These are phyloP conservation scores for Leptura quadrifasciata DNA, from an alignment of 2,888 invertebrate genomes.

Conservation along the genomic window DNA sequence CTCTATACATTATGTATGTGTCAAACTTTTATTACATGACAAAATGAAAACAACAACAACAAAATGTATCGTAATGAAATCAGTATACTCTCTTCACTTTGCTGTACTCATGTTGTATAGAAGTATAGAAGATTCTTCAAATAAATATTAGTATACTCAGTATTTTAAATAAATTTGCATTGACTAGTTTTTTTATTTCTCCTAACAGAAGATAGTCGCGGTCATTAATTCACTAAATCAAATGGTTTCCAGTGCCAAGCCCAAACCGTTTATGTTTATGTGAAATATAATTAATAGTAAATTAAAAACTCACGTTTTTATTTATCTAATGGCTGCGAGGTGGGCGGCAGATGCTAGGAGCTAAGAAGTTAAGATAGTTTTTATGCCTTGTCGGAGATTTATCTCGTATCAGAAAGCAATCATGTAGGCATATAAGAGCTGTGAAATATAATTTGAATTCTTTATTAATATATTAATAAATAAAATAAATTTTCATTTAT, in stretches of 20 bases:
- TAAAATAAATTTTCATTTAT: constrained; percentile 1
- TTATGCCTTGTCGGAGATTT: not conserved
- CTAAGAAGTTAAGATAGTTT: constrained; percentile 14
- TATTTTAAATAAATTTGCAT: not conserved
- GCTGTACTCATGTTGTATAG: not conserved
- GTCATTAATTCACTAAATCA: constrained; percentile 2
- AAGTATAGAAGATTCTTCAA: not conserved
- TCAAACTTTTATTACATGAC: too few species aligned
- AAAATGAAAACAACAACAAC: too few species aligned
- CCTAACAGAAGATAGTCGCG: not conserved
- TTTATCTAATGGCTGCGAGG: constrained; percentile 9
- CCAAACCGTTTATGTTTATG: constrained; percentile 15
- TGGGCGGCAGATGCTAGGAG: constrained; percentile 13
- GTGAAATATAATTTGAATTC: not conserved
- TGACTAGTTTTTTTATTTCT: not conserved
- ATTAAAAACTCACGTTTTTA: constrained; percentile 12
- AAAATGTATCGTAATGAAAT: too few species aligned
- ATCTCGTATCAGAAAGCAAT: constrained; percentile 10
- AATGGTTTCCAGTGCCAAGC: constrained; percentile 13
- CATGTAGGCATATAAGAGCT: constrained; percentile 5
- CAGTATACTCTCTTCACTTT: not conserved
- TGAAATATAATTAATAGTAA: constrained; percentile 25
- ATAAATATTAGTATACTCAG: not conserved
- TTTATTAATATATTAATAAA: too few species aligned
- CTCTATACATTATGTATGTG: too few species aligned